Conservation (phyloP, 2,113 vertebrate genomes). For the Notiomystis cincta region DNA sequence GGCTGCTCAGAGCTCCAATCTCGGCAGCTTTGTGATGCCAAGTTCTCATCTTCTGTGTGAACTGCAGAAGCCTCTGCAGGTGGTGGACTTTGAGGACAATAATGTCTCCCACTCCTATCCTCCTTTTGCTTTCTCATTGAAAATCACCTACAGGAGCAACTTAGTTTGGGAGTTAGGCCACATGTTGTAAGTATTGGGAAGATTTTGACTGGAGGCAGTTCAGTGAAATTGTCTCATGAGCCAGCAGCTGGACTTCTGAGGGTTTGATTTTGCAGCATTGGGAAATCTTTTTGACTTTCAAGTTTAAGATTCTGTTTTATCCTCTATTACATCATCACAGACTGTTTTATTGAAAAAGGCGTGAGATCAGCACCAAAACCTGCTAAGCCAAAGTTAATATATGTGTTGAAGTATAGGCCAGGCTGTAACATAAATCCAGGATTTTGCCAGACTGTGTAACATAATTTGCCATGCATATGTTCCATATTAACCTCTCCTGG, state of each 20-base stretch:
- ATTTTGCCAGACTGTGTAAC: neutral
- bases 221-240: neutral
- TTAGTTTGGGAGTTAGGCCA: neutral
- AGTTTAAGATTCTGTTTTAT: neutral
- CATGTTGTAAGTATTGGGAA: rapidly evolving
- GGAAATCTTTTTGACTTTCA: neutral
- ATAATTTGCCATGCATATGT: neutral
- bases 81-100: neutral
- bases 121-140: neutral
- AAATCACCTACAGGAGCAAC: neutral
- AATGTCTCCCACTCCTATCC: neutral
- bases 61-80: neutral
- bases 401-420: neutral
- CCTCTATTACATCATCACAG: neutral
- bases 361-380: neutral
- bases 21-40: neutral
- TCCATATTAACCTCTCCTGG: neutral
- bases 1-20: neutral
- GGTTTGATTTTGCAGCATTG: neutral
- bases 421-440: neutral
- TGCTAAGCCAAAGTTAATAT: neutral
- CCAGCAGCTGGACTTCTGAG: neutral
- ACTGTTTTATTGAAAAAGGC: neutral
- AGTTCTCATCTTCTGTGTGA: rapidly evolving
- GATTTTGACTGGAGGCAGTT: neutral